These are phyloP conservation scores for Streptopelia turtur DNA, from an alignment of 2,797 vertebrate genomes.

Conservation along the genomic window DNA sequence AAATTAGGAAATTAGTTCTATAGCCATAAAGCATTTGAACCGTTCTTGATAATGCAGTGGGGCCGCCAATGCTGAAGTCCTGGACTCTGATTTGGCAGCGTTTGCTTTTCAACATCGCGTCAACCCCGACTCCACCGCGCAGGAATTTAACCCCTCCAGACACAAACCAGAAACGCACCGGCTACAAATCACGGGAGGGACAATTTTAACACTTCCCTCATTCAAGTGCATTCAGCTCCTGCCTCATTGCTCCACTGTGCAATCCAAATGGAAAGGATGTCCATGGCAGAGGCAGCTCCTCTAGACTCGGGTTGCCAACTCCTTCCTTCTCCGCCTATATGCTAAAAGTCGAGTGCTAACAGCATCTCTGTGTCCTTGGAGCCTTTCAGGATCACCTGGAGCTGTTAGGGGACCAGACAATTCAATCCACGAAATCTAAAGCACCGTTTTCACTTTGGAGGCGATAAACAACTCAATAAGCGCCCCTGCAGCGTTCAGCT, in stretches of 20 bases:
- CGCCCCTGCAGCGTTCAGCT: neutral
- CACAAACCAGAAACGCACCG: neutral
- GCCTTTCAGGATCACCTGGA: neutral
- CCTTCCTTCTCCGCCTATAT: neutral
- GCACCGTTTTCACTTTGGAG: neutral
- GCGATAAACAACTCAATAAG: neutral
- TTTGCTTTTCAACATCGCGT: neutral
- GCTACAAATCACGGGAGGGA: neutral
- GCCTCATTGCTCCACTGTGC: neutral
- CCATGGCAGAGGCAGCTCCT: neutral
- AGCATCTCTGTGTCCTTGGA: neutral
- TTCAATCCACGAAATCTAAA: neutral
- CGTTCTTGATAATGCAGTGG: neutral
- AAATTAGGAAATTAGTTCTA: neutral
- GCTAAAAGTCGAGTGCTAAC: neutral
- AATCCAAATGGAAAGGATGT: neutral
- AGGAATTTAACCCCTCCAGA: constrained; percentile 48
- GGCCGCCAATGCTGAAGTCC: neutral
- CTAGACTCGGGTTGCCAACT: neutral
- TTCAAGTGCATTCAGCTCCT: neutral
- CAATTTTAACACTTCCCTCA: neutral
- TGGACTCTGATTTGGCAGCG: neutral
- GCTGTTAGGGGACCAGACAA: neutral
- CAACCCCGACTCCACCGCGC: neutral
- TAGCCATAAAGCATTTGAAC: neutral